phyloP scores from a whole-genome alignment of 2,888 invertebrate species.

The Coleophora flavipennella region DNA sequence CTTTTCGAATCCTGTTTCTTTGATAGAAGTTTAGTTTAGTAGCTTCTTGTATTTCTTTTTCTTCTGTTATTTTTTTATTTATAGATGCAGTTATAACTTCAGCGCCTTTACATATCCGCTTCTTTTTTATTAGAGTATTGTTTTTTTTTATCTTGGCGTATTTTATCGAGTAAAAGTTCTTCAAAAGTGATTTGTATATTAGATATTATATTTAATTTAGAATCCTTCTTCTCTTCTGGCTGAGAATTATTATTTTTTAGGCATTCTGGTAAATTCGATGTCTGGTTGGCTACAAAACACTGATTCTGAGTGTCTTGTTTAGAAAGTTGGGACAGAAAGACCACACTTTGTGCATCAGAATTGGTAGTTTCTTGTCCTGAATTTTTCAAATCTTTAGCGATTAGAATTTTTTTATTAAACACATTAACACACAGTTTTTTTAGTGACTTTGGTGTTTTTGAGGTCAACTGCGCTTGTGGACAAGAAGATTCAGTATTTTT shows the following conservation, averaged over 20 bases:
- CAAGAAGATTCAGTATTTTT: background rate
- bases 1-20: background rate
- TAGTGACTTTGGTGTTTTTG: conserved; percentile 2
- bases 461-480: background rate
- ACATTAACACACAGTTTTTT: conserved; percentile 5
- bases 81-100: conserved; percentile 6
- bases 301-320: background rate
- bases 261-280: conserved; percentile 4
- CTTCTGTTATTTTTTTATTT: background rate
- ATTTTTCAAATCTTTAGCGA: background rate
- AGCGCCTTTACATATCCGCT: conserved; percentile 1
- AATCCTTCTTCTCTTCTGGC: background rate
- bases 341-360: background rate
- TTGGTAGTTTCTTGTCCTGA: background rate
- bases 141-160: conserved; percentile 8
- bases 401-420: conserved; percentile 3
- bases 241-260: background rate
- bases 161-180: conserved; percentile 8
- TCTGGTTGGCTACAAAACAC: background rate
- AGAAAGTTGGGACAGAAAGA: background rate
- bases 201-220: conserved; percentile 7
- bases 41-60: background rate
- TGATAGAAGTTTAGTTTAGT: background rate
- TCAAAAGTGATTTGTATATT: conserved; percentile 5
- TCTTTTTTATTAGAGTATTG: background rate